Base-by-base conservation (phyloP, 1,140 invertebrate species). In the Globodera rostochiensis region DNA sequence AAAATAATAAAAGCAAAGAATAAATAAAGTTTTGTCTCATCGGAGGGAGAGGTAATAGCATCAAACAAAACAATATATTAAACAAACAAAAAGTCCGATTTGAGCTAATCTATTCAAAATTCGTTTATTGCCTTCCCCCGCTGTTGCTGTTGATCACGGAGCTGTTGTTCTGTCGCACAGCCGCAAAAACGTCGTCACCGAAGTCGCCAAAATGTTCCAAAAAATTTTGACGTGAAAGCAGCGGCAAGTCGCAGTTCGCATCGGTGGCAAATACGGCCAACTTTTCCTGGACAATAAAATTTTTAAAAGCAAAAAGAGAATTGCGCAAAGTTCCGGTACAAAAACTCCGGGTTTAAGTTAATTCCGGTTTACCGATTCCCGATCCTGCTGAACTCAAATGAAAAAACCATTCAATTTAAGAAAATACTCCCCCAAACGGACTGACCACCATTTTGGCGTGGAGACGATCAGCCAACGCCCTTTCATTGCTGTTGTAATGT, bases 391-490 rank as follows among this genome's bases (percentile, higher is more conserved):
- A 73, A 21, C 46, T 73, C 50, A 36, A 36, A 36, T 36, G 36
- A 36, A 36, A 36, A 36, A 36, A 36, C 36, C 36, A 36, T 36
- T 36, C 36, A 36, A 36, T 36, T 36, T 36, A 36, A 25, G 25
- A 25, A 25, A 25, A 25, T 25, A 25, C 25, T 25, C 25, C 25
- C 36, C 36, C 36, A 36, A 36, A 36, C 6, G 19, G 9, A 77
- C 77, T 78, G 19, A 78, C 77, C 77, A 78, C 77, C 64, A 78
- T 69, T 70, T 71, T 78, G 21, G 7, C 69, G 57, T 78, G 36
- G 66, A 78, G 69, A 8, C 21, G 25, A 15, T 70, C 45, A 25
- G 77, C 77, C 77, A 78, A 69, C 13, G 77, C 36, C 66, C 77
- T 25, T 7, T 78, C 77, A 36, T 36, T 36, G 70, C 66, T 78